Evolutionary conservation across 1,140 invertebrate genomes (phyloP).

Genomic region (Apis dorsata): DNA sequence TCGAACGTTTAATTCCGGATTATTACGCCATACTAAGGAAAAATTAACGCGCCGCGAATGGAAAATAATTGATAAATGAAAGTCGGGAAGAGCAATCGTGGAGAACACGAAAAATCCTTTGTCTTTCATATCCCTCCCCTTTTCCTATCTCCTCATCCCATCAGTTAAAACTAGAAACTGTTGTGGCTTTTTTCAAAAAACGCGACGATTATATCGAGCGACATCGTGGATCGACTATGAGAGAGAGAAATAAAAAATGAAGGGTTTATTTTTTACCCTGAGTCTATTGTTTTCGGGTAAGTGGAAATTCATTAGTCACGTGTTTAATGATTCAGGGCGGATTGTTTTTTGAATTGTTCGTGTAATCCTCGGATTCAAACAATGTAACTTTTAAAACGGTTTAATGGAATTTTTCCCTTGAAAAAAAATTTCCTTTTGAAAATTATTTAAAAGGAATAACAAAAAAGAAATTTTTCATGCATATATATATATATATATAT

Average conservation of each 20-base stretch:
- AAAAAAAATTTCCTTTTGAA: not conserved
- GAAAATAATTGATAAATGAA: conserved; percentile 30
- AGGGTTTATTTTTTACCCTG: conserved; percentile 63
- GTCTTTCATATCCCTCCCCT: not conserved
- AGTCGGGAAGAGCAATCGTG: not conserved
- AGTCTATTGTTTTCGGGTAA: conserved; percentile 63
- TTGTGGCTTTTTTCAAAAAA: conserved; percentile 16
- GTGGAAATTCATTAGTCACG: conserved; percentile 30
- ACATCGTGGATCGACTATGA: conserved; percentile 59
- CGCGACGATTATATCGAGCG: conserved; percentile 34
- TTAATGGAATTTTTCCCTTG: not conserved
- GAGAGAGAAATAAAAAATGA: conserved; percentile 63
- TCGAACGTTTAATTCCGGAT: conserved; percentile 29
- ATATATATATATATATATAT: not conserved
- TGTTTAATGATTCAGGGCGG: not conserved
- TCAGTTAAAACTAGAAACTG: not conserved
- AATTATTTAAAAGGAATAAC: not conserved
- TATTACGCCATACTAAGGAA: conserved; percentile 14
- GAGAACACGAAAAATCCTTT: not conserved
- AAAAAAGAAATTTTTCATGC: not conserved
- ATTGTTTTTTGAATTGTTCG: conserved; percentile 20
- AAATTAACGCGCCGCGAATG: not conserved
- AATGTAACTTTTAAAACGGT: not conserved
- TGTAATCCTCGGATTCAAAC: not conserved
- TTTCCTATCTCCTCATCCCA: too few relatives aligned